Conservation (phyloP, 2,797 vertebrate species). For the Hippoglossus hippoglossus region DNA sequence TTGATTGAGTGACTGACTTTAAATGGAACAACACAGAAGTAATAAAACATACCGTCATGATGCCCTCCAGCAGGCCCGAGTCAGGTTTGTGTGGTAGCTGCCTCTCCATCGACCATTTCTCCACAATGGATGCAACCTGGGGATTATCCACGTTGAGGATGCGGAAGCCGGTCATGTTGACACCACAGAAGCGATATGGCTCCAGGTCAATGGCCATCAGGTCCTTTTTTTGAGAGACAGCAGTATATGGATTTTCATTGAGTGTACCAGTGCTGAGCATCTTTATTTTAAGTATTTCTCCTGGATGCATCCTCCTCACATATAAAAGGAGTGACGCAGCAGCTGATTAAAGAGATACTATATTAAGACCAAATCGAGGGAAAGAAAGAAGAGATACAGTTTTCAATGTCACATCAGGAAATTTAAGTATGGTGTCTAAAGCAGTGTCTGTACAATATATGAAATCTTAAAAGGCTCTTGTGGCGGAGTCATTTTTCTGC, state of each 20-base stretch:
- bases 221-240: conserved; percentile 88
- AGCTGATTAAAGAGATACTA: conserved; percentile 53
- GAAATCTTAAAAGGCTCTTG: conserved; percentile 46
- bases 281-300: conserved; percentile 47
- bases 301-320: conserved; percentile 54
- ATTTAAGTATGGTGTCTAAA: conserved; percentile 44
- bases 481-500: conserved; percentile 41
- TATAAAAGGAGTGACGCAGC: conserved; percentile 51
- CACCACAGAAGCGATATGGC: conserved; percentile 97
- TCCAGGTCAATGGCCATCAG: conserved; percentile 98
- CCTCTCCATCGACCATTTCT: conserved; percentile 97
- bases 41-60: conserved; percentile 95
- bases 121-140: conserved; percentile 93
- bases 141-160: conserved; percentile 98
- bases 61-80: conserved; percentile 92
- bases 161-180: conserved; percentile 98
- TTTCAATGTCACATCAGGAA: conserved; percentile 59
- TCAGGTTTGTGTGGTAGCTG: conserved; percentile 91
- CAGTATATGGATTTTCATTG: conserved; percentile 50
- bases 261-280: conserved; percentile 35
- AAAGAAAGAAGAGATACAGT: conserved; percentile 34
- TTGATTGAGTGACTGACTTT: conserved; percentile 10
- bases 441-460: conserved; percentile 41
- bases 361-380: conserved; percentile 59
- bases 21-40: conserved; percentile 21